A percentile compares a stretch with the other conserved stretches of the same genome.
phyloP scores from a whole-genome alignment of 2,888 invertebrate species.

The Epirrita christyi region DNA sequence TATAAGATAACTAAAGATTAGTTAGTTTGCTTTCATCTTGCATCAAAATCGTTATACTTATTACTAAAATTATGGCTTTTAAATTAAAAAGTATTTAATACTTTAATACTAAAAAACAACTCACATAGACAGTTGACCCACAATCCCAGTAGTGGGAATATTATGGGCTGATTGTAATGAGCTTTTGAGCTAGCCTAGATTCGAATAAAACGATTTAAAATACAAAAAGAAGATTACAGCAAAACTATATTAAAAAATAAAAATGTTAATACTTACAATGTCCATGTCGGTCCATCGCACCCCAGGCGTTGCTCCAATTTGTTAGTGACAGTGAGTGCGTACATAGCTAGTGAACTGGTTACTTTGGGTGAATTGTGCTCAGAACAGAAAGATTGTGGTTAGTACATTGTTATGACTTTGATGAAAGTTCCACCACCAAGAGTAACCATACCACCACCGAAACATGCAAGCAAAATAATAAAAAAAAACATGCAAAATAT shows the following conservation, averaged over 20 bases:
- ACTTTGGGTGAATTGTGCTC: slow-evolving; percentile 72
- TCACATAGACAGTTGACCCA: no score
- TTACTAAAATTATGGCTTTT: neutral
- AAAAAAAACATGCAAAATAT: slow-evolving; percentile 1
- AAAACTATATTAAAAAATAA: neutral
- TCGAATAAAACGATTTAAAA: no score
- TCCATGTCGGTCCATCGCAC: slow-evolving; percentile 27
- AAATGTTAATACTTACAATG: slow-evolving; percentile 32
- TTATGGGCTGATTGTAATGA: no score
- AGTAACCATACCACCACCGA: slow-evolving; percentile 57
- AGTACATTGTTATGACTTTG: slow-evolving; percentile 53
- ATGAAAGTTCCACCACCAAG: slow-evolving; percentile 56
- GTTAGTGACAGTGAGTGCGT: slow-evolving; percentile 61
- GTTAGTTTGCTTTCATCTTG: neutral
- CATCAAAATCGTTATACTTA: neutral
- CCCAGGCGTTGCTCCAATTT: slow-evolving; percentile 29
- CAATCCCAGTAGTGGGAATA: no score
- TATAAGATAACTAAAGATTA: neutral
- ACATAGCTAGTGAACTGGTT: slow-evolving; percentile 62
- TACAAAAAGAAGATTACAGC: no score
- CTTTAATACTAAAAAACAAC: no score
- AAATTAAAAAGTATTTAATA: neutral
- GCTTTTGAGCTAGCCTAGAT: no score
- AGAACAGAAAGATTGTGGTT: slow-evolving; percentile 74
- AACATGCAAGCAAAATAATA: slow-evolving; percentile 27